Percentiles rank a stretch among this genome's conserved stretches.
Evolutionary conservation across 2,797 vertebrate species (phyloP).

Genomic region (Epinephelus coioides): DNA sequence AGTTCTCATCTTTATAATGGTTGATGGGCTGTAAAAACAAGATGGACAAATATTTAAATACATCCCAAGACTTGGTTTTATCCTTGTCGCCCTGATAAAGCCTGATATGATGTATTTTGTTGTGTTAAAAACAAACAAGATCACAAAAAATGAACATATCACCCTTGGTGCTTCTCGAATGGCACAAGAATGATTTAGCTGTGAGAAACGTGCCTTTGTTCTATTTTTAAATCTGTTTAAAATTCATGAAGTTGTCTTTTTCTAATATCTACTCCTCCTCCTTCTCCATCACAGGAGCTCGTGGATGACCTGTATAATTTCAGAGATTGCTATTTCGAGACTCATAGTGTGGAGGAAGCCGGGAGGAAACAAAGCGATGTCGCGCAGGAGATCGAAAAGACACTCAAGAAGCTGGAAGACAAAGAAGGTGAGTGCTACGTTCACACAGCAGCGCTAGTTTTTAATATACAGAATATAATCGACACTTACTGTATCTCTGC

Average conservation of each 20-base stretch:
- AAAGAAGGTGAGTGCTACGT: slow-evolving; percentile 81
- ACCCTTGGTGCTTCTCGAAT: neutral
- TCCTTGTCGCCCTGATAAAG: too few species aligned
- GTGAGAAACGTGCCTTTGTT: neutral
- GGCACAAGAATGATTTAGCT: neutral
- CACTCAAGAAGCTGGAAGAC: slow-evolving; percentile 86
- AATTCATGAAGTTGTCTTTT: neutral
- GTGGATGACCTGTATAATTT: slow-evolving; percentile 91
- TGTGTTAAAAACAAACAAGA: too few species aligned
- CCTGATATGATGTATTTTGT: too few species aligned
- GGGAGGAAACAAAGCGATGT: slow-evolving; percentile 88
- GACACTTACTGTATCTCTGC: neutral
- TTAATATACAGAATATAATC: neutral
- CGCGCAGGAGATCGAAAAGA: slow-evolving; percentile 85
- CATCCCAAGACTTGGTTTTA: too few species aligned
- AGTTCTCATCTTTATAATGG: too few species aligned
- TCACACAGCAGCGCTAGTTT: neutral
- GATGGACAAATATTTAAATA: too few species aligned
- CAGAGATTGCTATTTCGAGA: slow-evolving; percentile 92
- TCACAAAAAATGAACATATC: too few species aligned
- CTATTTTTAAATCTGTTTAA: slow-evolving; percentile 10
- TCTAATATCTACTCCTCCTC: too few species aligned
- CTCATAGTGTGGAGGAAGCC: slow-evolving; percentile 89
- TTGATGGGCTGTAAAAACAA: too few species aligned
- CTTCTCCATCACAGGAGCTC: slow-evolving; percentile 82